phyloP scores from a whole-genome alignment of 30 jellyfish, hydroid and myxozoan genomes.

The Catostylus mosaicus region DNA sequence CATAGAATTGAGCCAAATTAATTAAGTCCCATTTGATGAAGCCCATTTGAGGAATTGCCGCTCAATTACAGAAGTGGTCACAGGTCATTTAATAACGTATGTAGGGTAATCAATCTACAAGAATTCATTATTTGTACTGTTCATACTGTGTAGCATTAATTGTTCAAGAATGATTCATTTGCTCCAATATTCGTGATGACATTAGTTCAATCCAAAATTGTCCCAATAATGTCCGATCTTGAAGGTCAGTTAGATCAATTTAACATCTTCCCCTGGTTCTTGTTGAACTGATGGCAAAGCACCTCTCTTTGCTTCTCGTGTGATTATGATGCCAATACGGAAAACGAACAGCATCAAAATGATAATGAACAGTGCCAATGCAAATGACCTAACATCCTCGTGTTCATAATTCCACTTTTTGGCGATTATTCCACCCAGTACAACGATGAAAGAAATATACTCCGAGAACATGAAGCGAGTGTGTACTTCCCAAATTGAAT shows the following conservation, averaged over 20 bases:
- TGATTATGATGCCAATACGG: constrained; percentile 35
- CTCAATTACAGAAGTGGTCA: too few species aligned
- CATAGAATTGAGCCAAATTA: too few species aligned
- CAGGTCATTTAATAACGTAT: too few species aligned
- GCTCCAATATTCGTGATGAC: not conserved
- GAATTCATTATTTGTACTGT: too few species aligned
- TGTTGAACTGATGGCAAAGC: not conserved
- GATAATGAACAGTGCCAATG: constrained; percentile 40
- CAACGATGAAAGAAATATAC: constrained; percentile 18
- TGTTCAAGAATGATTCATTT: too few species aligned
- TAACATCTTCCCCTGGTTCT: constrained; percentile 38
- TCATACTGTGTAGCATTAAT: too few species aligned
- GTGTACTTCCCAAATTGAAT: constrained; percentile 17
- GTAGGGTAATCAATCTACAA: too few species aligned
- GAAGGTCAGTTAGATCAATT: constrained; percentile 6
- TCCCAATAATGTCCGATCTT: not conserved
- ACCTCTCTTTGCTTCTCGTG: constrained; percentile 33
- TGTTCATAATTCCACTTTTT: constrained; percentile 45
- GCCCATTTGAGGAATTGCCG: too few species aligned
- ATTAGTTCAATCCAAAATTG: not conserved
- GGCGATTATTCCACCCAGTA: constrained; percentile 34
- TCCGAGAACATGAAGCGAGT: constrained; percentile 56
- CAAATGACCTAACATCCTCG: constrained; percentile 37
- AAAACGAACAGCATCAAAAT: constrained; percentile 25
- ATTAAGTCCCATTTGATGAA: too few species aligned